Conservation (phyloP, 23 tunicate species). For the Diplosoma virens region DNA sequence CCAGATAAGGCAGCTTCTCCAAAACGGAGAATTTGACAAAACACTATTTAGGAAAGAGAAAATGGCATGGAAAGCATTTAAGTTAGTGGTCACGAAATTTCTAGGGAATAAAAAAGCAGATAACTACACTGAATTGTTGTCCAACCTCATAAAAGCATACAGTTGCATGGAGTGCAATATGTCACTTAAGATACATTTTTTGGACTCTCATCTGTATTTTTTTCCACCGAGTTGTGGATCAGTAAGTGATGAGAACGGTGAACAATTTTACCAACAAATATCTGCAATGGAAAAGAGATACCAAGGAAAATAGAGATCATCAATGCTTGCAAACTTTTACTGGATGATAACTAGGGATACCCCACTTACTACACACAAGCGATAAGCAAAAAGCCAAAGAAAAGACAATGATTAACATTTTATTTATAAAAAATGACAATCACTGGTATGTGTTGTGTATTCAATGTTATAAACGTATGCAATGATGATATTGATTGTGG, state of each 20-base stretch:
- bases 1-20: too few relatives aligned
- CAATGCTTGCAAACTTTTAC: slow-evolving; percentile 30
- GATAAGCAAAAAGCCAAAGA: slow-evolving; percentile 44
- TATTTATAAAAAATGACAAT: background rate
- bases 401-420: background rate
- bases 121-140: slow-evolving; percentile 19
- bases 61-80: slow-evolving; percentile 35
- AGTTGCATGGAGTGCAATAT: slow-evolving; percentile 31
- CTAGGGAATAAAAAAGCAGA: slow-evolving; percentile 6
- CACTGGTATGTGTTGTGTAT: background rate
- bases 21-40: too few relatives aligned
- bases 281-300: slow-evolving; percentile 32
- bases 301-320: slow-evolving; percentile 34
- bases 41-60: slow-evolving; percentile 10
- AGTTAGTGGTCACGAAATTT: slow-evolving; percentile 27
- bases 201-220: slow-evolving; percentile 43
- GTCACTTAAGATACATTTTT: slow-evolving; percentile 48
- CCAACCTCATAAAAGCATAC: slow-evolving; percentile 37
- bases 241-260: slow-evolving; percentile 39
- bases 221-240: slow-evolving; percentile 29
- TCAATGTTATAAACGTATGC: background rate
- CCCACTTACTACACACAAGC: slow-evolving; percentile 16
- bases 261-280: slow-evolving; percentile 32
- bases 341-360: slow-evolving; percentile 38
- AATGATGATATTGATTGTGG: slow-evolving; percentile 4